Percentiles rank a stretch among this genome's conserved stretches.
These are phyloP conservation scores for Lomographa bimaculata DNA, from an alignment of 2,888 invertebrate genomes.

Conservation along the genomic window DNA sequence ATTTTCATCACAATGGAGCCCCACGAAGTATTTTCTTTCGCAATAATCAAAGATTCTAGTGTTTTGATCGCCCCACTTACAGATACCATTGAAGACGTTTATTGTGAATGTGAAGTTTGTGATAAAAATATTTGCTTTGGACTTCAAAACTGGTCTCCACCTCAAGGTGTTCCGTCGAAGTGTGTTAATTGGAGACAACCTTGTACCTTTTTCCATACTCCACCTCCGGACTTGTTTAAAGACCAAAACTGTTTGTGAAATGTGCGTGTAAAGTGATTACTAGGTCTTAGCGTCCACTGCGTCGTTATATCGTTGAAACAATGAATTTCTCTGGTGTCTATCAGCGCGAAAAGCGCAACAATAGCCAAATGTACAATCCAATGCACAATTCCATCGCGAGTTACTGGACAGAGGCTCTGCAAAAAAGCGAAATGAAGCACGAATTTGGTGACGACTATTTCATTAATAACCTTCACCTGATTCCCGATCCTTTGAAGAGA, in stretches of 20 bases:
- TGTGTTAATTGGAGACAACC: slow-evolving; percentile 33
- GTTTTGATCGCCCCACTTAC: slow-evolving; percentile 26
- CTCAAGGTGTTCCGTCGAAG: slow-evolving; percentile 45
- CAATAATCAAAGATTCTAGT: slow-evolving; percentile 58
- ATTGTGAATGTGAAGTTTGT: slow-evolving; percentile 58
- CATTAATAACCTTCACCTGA: slow-evolving; percentile 56
- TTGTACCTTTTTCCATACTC: slow-evolving; percentile 55
- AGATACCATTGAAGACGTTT: slow-evolving; percentile 45
- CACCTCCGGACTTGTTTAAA: slow-evolving; percentile 56
- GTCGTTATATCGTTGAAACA: too few species aligned
- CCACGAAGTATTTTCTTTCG: slow-evolving; percentile 55
- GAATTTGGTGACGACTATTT: slow-evolving; percentile 53
- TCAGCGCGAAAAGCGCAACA: slow-evolving; percentile 58
- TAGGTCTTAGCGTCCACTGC: slow-evolving; percentile 18
- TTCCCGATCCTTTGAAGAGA: slow-evolving; percentile 67
- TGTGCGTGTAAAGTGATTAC: slow-evolving; percentile 28
- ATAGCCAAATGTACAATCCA: slow-evolving; percentile 43
- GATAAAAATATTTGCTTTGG: slow-evolving; percentile 35
- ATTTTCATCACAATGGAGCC: slow-evolving; percentile 74
- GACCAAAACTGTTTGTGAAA: slow-evolving; percentile 35
- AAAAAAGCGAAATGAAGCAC: slow-evolving; percentile 53
- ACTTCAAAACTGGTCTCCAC: slow-evolving; percentile 48
- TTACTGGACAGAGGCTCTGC: slow-evolving; percentile 55
- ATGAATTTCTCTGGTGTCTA: slow-evolving; percentile 59
- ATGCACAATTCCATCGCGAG: slow-evolving; percentile 54